Percentiles rank a stretch among this genome's conserved stretches.
Evolutionary conservation across 2,797 vertebrate species (phyloP).

Genomic region (Gambusia yucatana): DNA sequence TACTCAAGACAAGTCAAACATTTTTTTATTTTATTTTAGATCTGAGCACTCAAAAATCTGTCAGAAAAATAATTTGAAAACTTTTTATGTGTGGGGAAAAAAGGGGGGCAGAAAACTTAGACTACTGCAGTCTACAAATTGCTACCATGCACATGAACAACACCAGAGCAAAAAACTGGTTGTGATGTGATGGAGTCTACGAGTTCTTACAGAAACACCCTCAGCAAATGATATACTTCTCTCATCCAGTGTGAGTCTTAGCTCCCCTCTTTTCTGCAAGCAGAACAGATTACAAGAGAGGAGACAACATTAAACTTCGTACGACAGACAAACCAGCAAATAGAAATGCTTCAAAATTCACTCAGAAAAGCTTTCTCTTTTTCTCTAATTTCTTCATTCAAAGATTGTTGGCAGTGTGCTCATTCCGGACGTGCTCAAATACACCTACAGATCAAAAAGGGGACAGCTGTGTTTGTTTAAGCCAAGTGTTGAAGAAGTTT

Average conservation of each 20-base stretch:
- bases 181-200: constrained; percentile 68
- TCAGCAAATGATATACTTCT: constrained; percentile 74
- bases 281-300: constrained; percentile 71
- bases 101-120: constrained; percentile 38
- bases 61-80: constrained; percentile 49
- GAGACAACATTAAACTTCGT: constrained; percentile 68
- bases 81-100: constrained; percentile 35
- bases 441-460: constrained; percentile 58
- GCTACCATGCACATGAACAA: constrained; percentile 56
- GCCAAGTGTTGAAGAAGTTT: constrained; percentile 35
- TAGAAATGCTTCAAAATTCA: constrained; percentile 48
- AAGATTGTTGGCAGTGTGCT: constrained; percentile 28
- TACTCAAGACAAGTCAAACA: constrained; percentile 45
- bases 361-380: constrained; percentile 59
- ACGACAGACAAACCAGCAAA: constrained; percentile 59
- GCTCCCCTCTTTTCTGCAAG: constrained; percentile 49
- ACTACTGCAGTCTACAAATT: constrained; percentile 59
- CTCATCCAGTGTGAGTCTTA: constrained; percentile 54
- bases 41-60: constrained; percentile 48
- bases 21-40: constrained; percentile 58
- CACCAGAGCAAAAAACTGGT: constrained; percentile 60
- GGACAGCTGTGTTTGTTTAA: constrained; percentile 47
- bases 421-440: constrained; percentile 60
- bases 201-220: constrained; percentile 74
- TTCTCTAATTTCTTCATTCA: constrained; percentile 35